phyloP scores from a whole-genome alignment of 2,113 vertebrate genomes.

The Mesitornis unicolor region DNA sequence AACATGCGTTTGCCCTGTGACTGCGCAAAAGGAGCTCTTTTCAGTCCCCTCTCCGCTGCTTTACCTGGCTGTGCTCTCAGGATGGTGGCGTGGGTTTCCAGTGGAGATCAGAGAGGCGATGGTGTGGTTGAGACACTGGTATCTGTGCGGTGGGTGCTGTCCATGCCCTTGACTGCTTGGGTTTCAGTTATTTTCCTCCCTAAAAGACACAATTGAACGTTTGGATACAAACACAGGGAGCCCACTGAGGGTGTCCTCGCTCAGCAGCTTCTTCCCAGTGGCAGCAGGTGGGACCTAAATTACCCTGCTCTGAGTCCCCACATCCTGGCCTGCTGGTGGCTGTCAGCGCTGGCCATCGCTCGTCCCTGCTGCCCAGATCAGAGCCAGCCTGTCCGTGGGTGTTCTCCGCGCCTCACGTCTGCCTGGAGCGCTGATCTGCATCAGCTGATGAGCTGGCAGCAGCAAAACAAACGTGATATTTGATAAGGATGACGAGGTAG shows the following conservation, averaged over 20 bases:
- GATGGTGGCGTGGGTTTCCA: too few species aligned
- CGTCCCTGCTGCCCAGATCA: background rate
- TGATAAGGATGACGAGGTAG: background rate
- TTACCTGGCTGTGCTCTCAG: too few species aligned
- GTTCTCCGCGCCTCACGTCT: background rate
- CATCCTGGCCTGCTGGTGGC: background rate
- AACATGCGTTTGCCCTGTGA: too few species aligned
- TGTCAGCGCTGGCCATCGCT: background rate
- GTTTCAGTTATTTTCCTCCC: background rate
- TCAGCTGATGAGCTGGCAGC: background rate
- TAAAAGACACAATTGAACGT: background rate
- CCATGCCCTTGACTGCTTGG: background rate
- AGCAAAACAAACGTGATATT: background rate
- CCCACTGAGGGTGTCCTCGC: background rate
- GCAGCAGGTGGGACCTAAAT: background rate
- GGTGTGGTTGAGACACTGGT: too few species aligned
- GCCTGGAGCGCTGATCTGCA: background rate
- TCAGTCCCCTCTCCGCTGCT: too few species aligned
- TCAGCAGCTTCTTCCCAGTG: background rate
- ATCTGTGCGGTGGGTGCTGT: fast-evolving
- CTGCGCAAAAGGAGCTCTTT: too few species aligned
- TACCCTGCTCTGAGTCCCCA: too few species aligned
- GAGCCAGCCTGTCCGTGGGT: background rate
- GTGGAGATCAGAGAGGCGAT: too few species aligned
- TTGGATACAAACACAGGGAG: background rate